A percentile compares a stretch with the other conserved stretches of the same genome.
phyloP scores from a whole-genome alignment of 2,888 invertebrate species.

The Harpalus rufipes region DNA sequence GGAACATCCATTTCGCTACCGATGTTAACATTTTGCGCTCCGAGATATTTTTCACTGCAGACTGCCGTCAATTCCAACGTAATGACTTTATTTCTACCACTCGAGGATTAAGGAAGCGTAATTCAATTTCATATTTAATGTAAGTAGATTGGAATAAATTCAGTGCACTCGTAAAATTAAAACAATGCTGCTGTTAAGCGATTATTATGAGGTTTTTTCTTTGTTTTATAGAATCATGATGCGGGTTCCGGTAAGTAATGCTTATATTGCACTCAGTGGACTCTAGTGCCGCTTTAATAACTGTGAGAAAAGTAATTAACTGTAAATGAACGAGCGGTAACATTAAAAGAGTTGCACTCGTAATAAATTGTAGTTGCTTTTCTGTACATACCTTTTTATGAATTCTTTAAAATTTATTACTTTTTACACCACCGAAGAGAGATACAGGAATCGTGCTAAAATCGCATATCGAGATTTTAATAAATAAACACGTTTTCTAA shows the following conservation, averaged over 20 bases:
- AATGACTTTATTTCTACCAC: neutral
- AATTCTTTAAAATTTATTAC: neutral
- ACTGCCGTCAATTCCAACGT: neutral
- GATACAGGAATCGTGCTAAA: too few species aligned
- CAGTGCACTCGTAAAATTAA: neutral
- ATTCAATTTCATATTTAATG: slow-evolving; percentile 4
- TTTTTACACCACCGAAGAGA: neutral
- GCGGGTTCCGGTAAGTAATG: neutral
- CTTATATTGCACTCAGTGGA: neutral
- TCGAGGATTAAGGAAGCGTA: neutral
- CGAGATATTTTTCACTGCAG: neutral
- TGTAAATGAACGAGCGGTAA: neutral
- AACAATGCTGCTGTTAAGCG: neutral
- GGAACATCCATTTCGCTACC: slow-evolving; percentile 52
- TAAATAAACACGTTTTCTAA: too few species aligned
- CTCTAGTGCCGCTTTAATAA: neutral
- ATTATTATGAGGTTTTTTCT: neutral
- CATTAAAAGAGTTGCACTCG: neutral
- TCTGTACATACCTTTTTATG: neutral
- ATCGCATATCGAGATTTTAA: too few species aligned
- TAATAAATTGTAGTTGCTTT: neutral
- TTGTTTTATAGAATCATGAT: neutral
- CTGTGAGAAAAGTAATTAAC: neutral
- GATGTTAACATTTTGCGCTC: slow-evolving; percentile 20
- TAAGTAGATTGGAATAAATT: neutral